phyloP scores from a whole-genome alignment of 1,140 invertebrate species.

The Aphelenchoides avenae region DNA sequence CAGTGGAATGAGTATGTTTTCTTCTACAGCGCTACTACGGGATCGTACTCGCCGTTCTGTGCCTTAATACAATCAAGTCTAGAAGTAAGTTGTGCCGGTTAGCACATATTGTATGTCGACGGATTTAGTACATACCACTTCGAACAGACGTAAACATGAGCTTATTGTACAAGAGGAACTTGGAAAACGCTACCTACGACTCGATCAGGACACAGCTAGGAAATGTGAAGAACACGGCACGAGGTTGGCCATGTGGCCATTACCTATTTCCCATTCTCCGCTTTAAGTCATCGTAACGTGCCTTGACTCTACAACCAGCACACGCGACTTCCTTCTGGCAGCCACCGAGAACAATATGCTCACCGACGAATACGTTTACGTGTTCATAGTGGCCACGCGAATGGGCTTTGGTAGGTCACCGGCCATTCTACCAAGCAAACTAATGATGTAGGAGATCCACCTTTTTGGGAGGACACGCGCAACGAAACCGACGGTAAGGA shows the following conservation, averaged over 20 bases:
- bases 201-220: conserved; percentile 10
- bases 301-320: conserved; percentile 10
- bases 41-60: background rate
- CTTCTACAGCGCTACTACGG: conserved; percentile 4
- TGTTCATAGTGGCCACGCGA: conserved; percentile 15
- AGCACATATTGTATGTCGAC: too few relatives aligned
- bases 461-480: background rate
- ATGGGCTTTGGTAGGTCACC: conserved; percentile 21
- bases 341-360: conserved; percentile 29
- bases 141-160: conserved; percentile 22
- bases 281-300: conserved; percentile 45
- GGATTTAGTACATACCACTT: too few relatives aligned
- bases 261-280: too few relatives aligned
- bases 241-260: conserved; percentile 23
- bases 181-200: conserved; percentile 4
- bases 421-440: background rate
- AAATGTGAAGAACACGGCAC: conserved; percentile 27
- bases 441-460: conserved; percentile 5
- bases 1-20: conserved; percentile 24
- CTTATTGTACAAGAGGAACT: conserved; percentile 26
- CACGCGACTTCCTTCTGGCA: conserved; percentile 32
- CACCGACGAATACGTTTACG: conserved; percentile 35
- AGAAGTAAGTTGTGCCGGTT: too few relatives aligned
- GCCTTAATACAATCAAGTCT: too few relatives aligned
- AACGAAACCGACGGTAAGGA: conserved; percentile 5